A percentile compares a stretch with the other conserved stretches of the same genome.
Conservation (phyloP, 1,140 invertebrate species). For the Planococcus citri region DNA sequence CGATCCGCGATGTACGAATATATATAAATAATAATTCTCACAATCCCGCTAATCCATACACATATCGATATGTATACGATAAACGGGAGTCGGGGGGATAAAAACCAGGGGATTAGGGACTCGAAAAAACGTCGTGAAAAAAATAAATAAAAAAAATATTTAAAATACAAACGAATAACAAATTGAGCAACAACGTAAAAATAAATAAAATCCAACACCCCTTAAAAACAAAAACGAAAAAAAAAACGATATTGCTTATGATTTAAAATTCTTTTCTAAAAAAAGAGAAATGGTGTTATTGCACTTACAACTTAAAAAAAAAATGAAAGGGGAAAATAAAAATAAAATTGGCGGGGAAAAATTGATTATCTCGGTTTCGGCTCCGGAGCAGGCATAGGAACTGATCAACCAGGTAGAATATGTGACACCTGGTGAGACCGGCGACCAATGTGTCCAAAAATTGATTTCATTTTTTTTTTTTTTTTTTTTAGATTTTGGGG, state of each 20-base stretch:
- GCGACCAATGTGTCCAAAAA: no score
- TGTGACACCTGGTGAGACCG: no score
- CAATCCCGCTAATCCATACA: neutral
- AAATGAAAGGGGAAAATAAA: no score
- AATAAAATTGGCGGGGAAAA: no score
- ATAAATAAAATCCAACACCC: constrained; percentile 17
- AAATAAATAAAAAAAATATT: constrained; percentile 6
- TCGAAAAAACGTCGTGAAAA: neutral
- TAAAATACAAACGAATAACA: constrained; percentile 18
- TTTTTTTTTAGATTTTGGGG: no score
- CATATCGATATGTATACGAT: neutral
- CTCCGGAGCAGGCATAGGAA: no score
- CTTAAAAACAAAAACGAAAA: no score
- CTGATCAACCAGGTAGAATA: no score
- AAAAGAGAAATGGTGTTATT: constrained; percentile 14
- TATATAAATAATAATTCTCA: no score
- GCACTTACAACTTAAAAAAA: neutral
- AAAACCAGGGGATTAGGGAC: neutral
- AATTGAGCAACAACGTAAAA: constrained; percentile 17
- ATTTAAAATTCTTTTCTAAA: neutral
- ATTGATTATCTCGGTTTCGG: no score
- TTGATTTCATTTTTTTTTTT: no score
- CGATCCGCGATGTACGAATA: neutral
- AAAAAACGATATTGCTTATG: neutral
- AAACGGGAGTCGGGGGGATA: neutral